Base-by-base conservation (phyloP, 1,140 invertebrate genomes). In the Diorhabda elongata region DNA sequence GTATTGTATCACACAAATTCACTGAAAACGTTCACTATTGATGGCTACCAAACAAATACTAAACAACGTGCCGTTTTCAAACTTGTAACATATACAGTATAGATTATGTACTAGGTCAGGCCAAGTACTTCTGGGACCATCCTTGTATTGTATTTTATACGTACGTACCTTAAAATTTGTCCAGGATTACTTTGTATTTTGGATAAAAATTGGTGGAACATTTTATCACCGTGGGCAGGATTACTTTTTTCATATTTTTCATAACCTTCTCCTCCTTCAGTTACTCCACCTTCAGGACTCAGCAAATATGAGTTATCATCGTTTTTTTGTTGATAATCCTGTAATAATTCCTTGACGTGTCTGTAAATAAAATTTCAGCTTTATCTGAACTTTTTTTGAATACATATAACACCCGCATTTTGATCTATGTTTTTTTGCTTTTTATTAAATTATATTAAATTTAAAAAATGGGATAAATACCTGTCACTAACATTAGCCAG, bases 241-340 rank as follows among this genome's bases (percentile, higher is more conserved):
- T 86, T 76, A 5, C 85, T 84, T 74, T 92, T 92, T 73, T 95
- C 94, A 78, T 95, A 96, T 43, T 86, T 85, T 77, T 93, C 91
- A 5, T 73, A 67, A 11, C 71, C 77, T 0, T 72, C 74, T 4
- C 47, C 11, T 42, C 77, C 70, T 4, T 81, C 77, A 6, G 62
- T 71, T 41, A 42, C 74, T 42, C 63, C 71, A 3, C 69, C 72
- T 6, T 76, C 79, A 0, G 71, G 71, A 71, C 60, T 71, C 69
- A 58, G 63, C 67, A 52, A 64, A 68, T 65, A 69, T 64, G 58
- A 59, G 68, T 67, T 61, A 69, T 86, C 82, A 8, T 84, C 84
- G 78, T 88, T 86, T 60, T 81, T 79, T 59, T 83, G 76, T 74
- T 89, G 86, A 76, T 91, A 91, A 72, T 89, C 85, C 47, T 85